Evolutionary conservation across 2,113 vertebrate genomes (phyloP).

Genomic region (Hyla sarda): DNA sequence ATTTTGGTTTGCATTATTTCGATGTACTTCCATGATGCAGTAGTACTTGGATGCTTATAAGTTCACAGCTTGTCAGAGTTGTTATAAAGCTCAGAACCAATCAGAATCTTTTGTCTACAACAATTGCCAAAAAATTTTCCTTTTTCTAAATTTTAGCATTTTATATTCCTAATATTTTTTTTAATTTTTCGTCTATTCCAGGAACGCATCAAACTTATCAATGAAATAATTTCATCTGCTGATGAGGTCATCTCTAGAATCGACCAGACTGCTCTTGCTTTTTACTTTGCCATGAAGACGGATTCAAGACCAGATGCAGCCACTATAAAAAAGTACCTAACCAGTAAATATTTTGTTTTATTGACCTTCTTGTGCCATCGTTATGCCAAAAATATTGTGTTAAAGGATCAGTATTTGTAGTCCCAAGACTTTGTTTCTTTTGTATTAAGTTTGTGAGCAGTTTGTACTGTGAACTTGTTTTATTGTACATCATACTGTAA

Average conservation of each 20-base stretch:
- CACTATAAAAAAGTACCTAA: constrained; percentile 93
- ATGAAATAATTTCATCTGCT: constrained; percentile 85
- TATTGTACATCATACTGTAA: background rate
- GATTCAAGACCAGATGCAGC: constrained; percentile 96
- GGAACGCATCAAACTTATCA: constrained; percentile 90
- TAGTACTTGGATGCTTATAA: background rate
- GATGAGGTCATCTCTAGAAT: constrained; percentile 90
- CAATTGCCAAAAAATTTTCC: too few relatives aligned
- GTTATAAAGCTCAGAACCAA: background rate
- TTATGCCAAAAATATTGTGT: background rate
- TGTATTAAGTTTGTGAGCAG: too few relatives aligned
- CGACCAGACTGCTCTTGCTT: constrained; percentile 90
- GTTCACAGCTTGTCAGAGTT: background rate
- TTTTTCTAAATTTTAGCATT: too few relatives aligned
- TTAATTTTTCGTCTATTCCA: constrained; percentile 62
- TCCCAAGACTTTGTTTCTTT: background rate
- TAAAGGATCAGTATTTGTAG: background rate
- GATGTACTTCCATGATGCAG: background rate
- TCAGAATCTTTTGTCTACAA: background rate
- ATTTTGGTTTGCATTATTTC: background rate
- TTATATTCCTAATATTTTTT: background rate
- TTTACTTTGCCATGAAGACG: constrained; percentile 94
- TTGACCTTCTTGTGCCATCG: constrained; percentile 55
- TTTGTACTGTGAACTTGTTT: background rate
- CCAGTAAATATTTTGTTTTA: constrained; percentile 83